Evolutionary conservation across 2,888 invertebrate genomes (phyloP), one percentile per base, ranked within the genome.

Genomic region (Volucella bombylans): DNA sequence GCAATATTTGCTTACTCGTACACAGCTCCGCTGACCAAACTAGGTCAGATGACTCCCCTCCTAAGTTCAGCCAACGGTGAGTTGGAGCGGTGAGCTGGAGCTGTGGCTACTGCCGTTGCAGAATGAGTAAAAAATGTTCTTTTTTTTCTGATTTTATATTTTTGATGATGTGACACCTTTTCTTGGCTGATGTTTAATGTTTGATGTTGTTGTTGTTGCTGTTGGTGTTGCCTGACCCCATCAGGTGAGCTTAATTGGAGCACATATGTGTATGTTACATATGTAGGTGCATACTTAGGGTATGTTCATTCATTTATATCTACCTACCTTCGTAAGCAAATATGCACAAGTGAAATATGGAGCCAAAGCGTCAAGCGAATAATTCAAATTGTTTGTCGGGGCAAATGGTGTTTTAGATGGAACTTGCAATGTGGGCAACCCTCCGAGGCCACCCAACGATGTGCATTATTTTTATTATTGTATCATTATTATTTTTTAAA

Each of bases 81-180:
- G 31, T 31, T 31, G 31, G 6, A 31, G 31, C 4, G 31, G 31
- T 31, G 31, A 31, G 31, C 6, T 31, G 31, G 31, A 31, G 31
- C 31, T 31, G 31, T 31, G 31, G 31, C 31, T 31, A 1, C 31
- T 31, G 31, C 31, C 31, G 57, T 65, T 79, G 64, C 52, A 61
- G 64, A 78, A 78, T 73, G 54, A 61, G 11, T 61, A 23, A 59
- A 59, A 59, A 52, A 47, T 49, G 14, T 54, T 45, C 50, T 59
- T 43, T 38, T 23, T 38, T 59, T 55, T 78, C 45, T 47, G 52
- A 47, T 62, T 73, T 43, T 18, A 47, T 38, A 57, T 74, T 82
- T 62, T 11, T 72, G 82, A 78, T 79, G 78, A 82, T 82, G 78
- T 68, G 78, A 82, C 82, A 82, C 62, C 39, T 82, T 79, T 78